These are phyloP conservation scores for Pantelozetes paolii DNA, from an alignment of 2,888 invertebrate genomes.

Conservation along the genomic window DNA sequence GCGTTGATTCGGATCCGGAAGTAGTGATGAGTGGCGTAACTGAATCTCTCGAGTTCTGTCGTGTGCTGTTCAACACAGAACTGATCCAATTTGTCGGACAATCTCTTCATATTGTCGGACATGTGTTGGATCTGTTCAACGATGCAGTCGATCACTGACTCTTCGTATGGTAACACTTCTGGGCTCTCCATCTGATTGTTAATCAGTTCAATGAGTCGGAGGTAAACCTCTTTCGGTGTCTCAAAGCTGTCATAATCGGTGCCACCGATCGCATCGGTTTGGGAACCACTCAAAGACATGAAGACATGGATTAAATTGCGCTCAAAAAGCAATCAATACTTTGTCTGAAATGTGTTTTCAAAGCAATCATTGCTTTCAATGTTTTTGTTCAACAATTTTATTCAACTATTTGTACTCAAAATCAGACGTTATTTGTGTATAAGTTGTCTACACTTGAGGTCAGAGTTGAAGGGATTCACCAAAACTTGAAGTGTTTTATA, in stretches of 20 bases:
- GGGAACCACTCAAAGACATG: not conserved
- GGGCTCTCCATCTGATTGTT: conserved; percentile 37
- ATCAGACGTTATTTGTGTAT: too few relatives aligned
- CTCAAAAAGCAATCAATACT: too few relatives aligned
- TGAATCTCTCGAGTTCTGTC: conserved; percentile 41
- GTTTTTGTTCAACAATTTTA: too few relatives aligned
- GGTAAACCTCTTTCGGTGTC: conserved; percentile 40
- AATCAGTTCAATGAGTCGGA: conserved; percentile 40
- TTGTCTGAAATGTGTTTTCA: too few relatives aligned
- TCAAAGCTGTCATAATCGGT: conserved; percentile 20
- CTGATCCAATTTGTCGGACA: conserved; percentile 31
- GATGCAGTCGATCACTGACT: conserved; percentile 40
- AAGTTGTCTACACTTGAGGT: too few relatives aligned
- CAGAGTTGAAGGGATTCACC: too few relatives aligned
- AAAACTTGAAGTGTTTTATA: too few relatives aligned
- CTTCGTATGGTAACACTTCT: conserved; percentile 42
- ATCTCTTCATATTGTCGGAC: conserved; percentile 33
- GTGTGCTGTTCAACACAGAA: conserved; percentile 43
- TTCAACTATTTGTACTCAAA: too few relatives aligned
- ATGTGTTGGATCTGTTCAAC: conserved; percentile 43
- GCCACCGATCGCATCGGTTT: not conserved
- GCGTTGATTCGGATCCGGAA: conserved; percentile 40
- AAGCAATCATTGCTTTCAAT: too few relatives aligned
- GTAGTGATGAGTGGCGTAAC: conserved; percentile 42
- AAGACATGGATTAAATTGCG: not conserved